Evolutionary conservation across 2,797 vertebrate species (phyloP).

Genomic region (Trematomus bernacchii): DNA sequence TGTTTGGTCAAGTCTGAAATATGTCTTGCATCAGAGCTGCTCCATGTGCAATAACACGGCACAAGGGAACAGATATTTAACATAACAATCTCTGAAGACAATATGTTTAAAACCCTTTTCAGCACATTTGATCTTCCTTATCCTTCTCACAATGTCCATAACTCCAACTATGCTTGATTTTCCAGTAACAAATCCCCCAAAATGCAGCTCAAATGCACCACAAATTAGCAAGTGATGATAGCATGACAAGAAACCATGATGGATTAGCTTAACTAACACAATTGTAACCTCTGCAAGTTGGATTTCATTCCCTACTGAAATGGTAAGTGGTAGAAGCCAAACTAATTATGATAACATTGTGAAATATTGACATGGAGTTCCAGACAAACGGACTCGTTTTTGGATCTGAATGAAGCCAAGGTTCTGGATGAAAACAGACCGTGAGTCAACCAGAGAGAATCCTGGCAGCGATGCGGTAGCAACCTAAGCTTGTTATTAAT

Average conservation of each 20-base stretch:
- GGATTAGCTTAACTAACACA: constrained; percentile 9
- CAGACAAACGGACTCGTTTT: neutral
- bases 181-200: neutral
- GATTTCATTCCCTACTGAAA: neutral
- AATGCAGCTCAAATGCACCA: neutral
- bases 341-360: constrained; percentile 13
- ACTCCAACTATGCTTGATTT: neutral
- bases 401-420: constrained; percentile 38
- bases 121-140: neutral
- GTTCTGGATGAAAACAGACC: constrained; percentile 62
- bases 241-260: constrained; percentile 21
- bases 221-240: constrained; percentile 5
- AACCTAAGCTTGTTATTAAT: constrained; percentile 76
- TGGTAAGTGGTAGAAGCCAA: neutral
- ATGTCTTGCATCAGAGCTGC: too few relatives aligned
- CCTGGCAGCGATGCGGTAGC: constrained; percentile 66
- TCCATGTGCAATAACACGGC: too few relatives aligned
- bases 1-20: too few relatives aligned
- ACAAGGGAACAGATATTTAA: too few relatives aligned
- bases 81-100: too few relatives aligned
- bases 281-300: neutral
- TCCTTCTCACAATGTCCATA: neutral
- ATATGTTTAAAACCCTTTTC: too few relatives aligned
- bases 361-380: neutral
- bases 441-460: constrained; percentile 76